Conservation (phyloP, 2,888 invertebrate species). For the Noctua janthe region DNA sequence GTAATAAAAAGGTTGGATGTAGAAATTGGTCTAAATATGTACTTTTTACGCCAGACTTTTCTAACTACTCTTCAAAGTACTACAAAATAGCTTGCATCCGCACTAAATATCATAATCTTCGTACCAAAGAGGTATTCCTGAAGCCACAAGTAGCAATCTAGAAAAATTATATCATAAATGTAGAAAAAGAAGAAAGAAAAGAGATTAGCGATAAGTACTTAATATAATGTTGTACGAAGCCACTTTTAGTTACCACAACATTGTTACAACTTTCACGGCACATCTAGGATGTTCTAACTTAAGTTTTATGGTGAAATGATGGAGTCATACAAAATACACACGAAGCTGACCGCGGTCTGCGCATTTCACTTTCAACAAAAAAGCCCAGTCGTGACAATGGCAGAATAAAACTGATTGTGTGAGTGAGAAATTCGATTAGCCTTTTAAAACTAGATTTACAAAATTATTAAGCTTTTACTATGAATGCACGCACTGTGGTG, state of each 20-base stretch:
- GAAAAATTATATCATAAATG: constrained; percentile 49
- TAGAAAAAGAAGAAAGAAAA: constrained; percentile 39
- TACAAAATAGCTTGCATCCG: constrained; percentile 34
- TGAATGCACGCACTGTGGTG: constrained; percentile 16
- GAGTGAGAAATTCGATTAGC: constrained; percentile 63
- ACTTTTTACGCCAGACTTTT: neutral
- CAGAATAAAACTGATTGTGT: constrained; percentile 55
- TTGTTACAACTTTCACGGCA: constrained; percentile 56
- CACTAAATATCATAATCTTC: constrained; percentile 44
- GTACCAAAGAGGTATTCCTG: constrained; percentile 13
- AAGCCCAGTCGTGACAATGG: constrained; percentile 60
- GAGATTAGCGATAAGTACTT: constrained; percentile 49
- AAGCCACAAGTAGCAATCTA: constrained; percentile 44
- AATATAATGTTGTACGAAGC: constrained; percentile 43
- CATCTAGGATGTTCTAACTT: constrained; percentile 54
- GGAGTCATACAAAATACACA: constrained; percentile 47
- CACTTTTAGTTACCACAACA: constrained; percentile 39
- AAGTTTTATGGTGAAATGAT: constrained; percentile 50
- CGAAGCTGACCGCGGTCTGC: constrained; percentile 49
- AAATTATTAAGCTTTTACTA: constrained; percentile 45
- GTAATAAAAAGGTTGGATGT: neutral
- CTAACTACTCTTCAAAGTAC: constrained; percentile 12
- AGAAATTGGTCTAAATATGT: neutral
- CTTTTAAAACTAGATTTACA: constrained; percentile 42
- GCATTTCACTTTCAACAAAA: constrained; percentile 69